These are phyloP conservation scores for Lutraria rhynchaena DNA, from an alignment of 1,140 invertebrate species.

Conservation along the genomic window DNA sequence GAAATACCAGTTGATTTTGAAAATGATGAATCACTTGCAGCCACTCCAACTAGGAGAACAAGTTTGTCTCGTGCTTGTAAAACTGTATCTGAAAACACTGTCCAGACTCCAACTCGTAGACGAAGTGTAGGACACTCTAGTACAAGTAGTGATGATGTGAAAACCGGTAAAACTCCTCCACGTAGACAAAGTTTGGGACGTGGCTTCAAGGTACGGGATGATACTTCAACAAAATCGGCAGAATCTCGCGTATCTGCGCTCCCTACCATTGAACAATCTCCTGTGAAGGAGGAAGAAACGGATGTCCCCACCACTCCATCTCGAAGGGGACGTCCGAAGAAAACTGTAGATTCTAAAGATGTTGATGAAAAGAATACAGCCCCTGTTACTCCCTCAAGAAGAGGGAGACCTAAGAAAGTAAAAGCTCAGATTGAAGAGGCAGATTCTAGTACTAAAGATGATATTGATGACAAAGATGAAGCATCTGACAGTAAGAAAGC, in stretches of 20 bases:
- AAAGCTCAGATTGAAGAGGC: background rate
- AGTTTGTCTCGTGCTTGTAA: conserved; percentile 42
- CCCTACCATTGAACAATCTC: background rate
- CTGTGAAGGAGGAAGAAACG: background rate
- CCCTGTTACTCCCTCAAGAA: conserved; percentile 25
- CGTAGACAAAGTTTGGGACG: conserved; percentile 41
- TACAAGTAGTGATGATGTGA: background rate
- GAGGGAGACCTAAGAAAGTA: conserved; percentile 26
- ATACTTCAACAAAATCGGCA: background rate
- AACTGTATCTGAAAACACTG: background rate
- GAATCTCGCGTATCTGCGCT: too few relatives aligned
- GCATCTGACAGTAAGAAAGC: background rate
- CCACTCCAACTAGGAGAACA: conserved; percentile 34
- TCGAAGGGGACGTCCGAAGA: conserved; percentile 38
- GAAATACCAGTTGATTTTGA: conserved; percentile 43
- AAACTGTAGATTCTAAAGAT: conserved; percentile 4
- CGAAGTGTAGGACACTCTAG: background rate
- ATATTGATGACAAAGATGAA: background rate
- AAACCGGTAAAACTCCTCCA: conserved; percentile 24
- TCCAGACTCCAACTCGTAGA: conserved; percentile 9
- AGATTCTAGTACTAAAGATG: background rate
- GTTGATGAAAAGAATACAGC: background rate
- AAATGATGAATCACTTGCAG: background rate
- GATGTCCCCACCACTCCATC: conserved; percentile 16
- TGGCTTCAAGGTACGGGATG: background rate